Conservation (phyloP, 1,140 invertebrate genomes). For the Antheraea mylitta region DNA sequence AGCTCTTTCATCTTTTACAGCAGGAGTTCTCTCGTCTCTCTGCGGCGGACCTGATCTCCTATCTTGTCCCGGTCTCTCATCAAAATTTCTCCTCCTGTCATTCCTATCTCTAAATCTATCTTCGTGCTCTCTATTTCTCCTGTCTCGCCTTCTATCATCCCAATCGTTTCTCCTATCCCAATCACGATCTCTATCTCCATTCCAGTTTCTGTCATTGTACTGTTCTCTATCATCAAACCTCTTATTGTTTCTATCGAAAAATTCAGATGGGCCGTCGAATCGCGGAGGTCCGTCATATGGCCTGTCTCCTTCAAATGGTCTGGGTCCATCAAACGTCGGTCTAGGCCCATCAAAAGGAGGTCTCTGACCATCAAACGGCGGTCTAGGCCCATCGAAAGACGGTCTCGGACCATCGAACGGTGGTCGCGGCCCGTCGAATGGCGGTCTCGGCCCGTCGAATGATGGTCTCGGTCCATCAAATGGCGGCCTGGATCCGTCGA, state of each 20-base stretch:
- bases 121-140: conserved; percentile 21
- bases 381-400: conserved; percentile 47
- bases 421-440: conserved; percentile 46
- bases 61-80: conserved; percentile 20
- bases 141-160: conserved; percentile 52
- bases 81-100: conserved; percentile 20
- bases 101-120: conserved; percentile 20
- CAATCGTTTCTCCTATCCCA: conserved; percentile 60
- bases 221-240: conserved; percentile 60
- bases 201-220: conserved; percentile 60
- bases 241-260: conserved; percentile 59
- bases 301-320: conserved; percentile 39
- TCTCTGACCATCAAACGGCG: conserved; percentile 52
- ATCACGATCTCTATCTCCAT: conserved; percentile 52
- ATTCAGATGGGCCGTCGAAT: conserved; percentile 55
- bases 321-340: conserved; percentile 47
- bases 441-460: conserved; percentile 24
- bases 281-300: conserved; percentile 41
- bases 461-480: conserved; percentile 45
- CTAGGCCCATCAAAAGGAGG: conserved; percentile 53
- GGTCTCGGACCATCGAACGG: conserved; percentile 28
- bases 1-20: background rate
- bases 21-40: conserved; percentile 12
- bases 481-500: conserved; percentile 41
- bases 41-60: background rate